A percentile compares a stretch with the other conserved stretches of the same genome.
Evolutionary conservation across 2,113 vertebrate genomes (phyloP).

Genomic region (Triplophysa dalaica): DNA sequence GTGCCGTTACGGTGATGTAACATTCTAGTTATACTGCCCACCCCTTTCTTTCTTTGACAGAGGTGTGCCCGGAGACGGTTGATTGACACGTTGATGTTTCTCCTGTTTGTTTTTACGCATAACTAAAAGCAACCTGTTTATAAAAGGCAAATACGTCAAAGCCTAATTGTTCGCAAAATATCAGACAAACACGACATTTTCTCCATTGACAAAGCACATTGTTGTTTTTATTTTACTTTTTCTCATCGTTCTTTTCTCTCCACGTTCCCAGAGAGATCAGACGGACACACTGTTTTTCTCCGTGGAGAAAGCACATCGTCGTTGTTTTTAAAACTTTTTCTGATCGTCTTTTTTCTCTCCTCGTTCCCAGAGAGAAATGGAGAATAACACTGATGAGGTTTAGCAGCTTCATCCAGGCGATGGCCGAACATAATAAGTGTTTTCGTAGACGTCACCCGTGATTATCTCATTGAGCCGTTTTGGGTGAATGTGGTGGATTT

Average conservation of each 20-base stretch:
- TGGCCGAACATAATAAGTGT: slow-evolving; percentile 92
- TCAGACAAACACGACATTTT: not conserved
- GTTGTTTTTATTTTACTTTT: slow-evolving; percentile 60
- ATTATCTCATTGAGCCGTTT: slow-evolving; percentile 86
- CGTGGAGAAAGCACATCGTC: slow-evolving; percentile 57
- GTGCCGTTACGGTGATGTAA: slow-evolving; percentile 30
- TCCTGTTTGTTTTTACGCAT: not conserved
- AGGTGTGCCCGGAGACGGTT: slow-evolving; percentile 52
- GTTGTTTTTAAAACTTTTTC: slow-evolving; percentile 65
- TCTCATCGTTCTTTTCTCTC: slow-evolving; percentile 55
- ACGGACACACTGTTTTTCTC: not conserved
- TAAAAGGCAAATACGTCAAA: not conserved
- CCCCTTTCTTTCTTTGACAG: slow-evolving; percentile 42
- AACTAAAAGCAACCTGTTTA: slow-evolving; percentile 9
- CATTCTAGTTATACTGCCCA: slow-evolving; percentile 32
- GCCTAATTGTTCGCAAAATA: not conserved
- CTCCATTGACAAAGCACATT: slow-evolving; percentile 50
- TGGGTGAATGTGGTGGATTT: slow-evolving; percentile 91
- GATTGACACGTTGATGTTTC: not conserved
- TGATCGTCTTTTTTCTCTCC: slow-evolving; percentile 56
- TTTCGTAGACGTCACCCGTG: slow-evolving; percentile 84
- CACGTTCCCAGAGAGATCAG: slow-evolving; percentile 68
- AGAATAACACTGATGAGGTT: slow-evolving; percentile 88
- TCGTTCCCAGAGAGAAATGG: slow-evolving; percentile 71
- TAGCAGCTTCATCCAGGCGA: slow-evolving; percentile 90